Conservation (phyloP, 2,797 vertebrate genomes). For the Diglossa cyanea region DNA sequence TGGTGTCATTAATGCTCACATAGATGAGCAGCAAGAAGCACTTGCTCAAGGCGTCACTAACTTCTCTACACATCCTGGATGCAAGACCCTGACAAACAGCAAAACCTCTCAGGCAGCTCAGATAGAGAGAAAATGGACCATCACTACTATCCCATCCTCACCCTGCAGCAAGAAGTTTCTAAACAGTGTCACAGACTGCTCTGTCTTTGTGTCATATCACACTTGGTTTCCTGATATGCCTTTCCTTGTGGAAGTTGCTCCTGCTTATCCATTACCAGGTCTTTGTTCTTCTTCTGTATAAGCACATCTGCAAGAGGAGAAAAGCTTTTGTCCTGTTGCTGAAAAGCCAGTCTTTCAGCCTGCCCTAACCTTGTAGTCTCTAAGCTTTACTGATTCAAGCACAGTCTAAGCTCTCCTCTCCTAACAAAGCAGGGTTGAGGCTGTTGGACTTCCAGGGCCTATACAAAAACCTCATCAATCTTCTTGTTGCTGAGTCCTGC, state of each 20-base stretch:
- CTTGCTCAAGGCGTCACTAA: neutral
- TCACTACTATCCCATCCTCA: neutral
- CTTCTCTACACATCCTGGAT: neutral
- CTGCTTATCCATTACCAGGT: neutral
- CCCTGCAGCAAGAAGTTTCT: neutral
- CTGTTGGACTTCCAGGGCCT: neutral
- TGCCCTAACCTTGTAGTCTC: fast-evolving
- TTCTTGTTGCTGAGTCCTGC: neutral
- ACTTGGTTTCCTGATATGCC: neutral
- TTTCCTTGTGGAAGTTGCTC: neutral
- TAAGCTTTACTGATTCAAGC: neutral
- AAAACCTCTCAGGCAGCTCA: neutral
- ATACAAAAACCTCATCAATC: neutral
- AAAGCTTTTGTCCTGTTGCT: neutral
- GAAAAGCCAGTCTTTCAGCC: neutral
- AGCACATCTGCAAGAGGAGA: neutral
- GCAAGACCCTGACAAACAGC: neutral
- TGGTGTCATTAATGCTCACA: neutral
- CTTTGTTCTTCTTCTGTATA: neutral
- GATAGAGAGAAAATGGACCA: neutral
- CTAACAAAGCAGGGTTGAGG: neutral
- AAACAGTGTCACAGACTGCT: neutral
- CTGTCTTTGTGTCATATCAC: neutral
- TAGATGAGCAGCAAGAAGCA: neutral
- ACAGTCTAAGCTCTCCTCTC: neutral